Base-by-base conservation (phyloP, 2,113 vertebrate species). In the Perca flavescens region DNA sequence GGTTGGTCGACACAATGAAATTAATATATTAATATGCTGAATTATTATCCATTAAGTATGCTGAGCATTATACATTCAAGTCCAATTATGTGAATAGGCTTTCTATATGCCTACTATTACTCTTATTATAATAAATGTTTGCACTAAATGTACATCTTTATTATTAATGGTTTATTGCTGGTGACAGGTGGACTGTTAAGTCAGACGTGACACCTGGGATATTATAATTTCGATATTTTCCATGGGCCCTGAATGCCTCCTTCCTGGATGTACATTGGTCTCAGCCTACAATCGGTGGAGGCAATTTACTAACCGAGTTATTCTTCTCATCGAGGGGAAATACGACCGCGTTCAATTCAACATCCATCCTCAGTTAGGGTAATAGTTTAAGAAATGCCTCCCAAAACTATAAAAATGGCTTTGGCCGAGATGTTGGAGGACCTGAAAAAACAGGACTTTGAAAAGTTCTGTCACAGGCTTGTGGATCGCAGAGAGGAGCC, bases 391-490 rank as follows among this genome's bases (percentile, higher is more conserved):
- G 12, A 28, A 77, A 94, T 94, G 91, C 0, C 1, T 1, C 13
- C 3, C 4, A 53, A 16, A 6, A 85, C 43, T 0, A 25, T 75
- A 0, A 88, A 0, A 43, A 12, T 1, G 4, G 12, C 36, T 19
- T 0, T 93, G 0, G 0, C 15, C 0, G 54, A 77, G 0, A 0
- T 8, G 0, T 52, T 94, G 60, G 60, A 85, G 0, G 8, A 91
- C 13, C 56, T 95, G 36, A 0, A 0, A 0, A 0, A 47, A 3
- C 0, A 0, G 0, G 0, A 86, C 0, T 75, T 88, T 1, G 16
- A 34, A 0, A 83, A 47, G 17, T 94, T 95, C 58, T 6, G 77
- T 50, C 0, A 2, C 34, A 4, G 10, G 1, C 66, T 95, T 1
- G 4, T 88, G 65, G 85, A 89, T 49, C 84, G 91, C 19, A 49